Evolutionary conservation across 2,888 invertebrate species (phyloP), one percentile per base, ranked within the genome.

Genomic region (Diaperis boleti): DNA sequence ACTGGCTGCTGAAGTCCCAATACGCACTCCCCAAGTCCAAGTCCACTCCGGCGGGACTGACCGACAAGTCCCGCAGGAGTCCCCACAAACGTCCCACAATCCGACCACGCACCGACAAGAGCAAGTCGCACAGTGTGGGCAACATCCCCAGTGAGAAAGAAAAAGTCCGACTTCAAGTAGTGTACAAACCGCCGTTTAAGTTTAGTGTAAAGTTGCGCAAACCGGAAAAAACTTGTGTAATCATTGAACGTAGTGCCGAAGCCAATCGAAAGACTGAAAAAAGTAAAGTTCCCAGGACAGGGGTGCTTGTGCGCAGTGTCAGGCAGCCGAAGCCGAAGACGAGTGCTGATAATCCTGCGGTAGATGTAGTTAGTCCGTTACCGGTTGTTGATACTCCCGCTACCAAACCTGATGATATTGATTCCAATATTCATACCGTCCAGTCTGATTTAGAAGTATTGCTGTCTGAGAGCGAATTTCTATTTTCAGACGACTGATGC

Each of bases 141-240:
- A 90, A 90, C 74, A 83, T 92, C 31, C 81, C 87, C n/a, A 83
- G 84, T 37, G 81, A 81, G 64, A 81, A 82, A 61, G 87, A 86
- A 62, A 91, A 91, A 78, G 88, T 93, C 7, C 87, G 92, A 68
- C 82, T 94, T 14, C 94, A 94, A 80, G 93, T 94, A 26, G 91
- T 94, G 17, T 94, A 92, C 79, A 93, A 93, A 78, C 93, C 94
- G 49, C 94, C 94, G 7, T 94, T 94, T 81, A 91, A 92, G 75
- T 93, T 94, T 80, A 92, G 92, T 78, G 86, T 94, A 55, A 91
- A 92, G 77, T 85, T 94, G 66, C 86, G 88, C 62, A 90, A 89
- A 75, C 88, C 89, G 55, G 90, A 90, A 67, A 90, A 90, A 78
- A 86, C 84, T 7, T 85, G 85, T 81, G 85, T 86, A 3, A 85